phyloP scores from a whole-genome alignment of 1,140 invertebrate species.

The Drosophila ogumai region DNA sequence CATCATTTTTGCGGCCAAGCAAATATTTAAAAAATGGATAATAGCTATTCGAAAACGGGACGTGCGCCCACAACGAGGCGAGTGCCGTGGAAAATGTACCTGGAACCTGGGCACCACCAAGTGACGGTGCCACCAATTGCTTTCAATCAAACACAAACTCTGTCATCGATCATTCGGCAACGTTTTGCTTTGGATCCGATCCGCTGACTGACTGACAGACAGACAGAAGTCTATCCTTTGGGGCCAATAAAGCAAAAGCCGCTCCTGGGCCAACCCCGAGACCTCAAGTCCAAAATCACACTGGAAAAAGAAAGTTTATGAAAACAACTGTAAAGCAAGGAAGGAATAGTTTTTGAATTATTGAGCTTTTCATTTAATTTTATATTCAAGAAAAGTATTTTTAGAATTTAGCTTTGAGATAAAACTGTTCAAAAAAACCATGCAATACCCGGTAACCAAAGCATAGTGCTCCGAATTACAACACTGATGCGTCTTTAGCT shows the following conservation, averaged over 20 bases:
- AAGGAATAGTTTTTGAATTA: neutral
- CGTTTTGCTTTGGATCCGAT: conserved; percentile 33
- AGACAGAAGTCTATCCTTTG: conserved; percentile 67
- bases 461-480: neutral
- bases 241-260: conserved; percentile 75
- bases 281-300: conserved; percentile 2
- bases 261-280: conserved; percentile 54
- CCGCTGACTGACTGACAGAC: conserved; percentile 38
- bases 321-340: too few species aligned
- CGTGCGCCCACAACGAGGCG: conserved; percentile 59
- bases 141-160: conserved; percentile 83
- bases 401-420: neutral
- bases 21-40: conserved; percentile 13
- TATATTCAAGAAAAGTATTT: neutral
- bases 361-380: neutral
- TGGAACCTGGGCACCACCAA: conserved; percentile 46
- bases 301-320: neutral
- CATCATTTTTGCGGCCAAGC: conserved; percentile 56
- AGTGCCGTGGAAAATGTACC: neutral
- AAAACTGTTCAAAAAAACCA: too few species aligned
- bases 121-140: conserved; percentile 82
- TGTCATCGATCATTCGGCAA: conserved; percentile 79
- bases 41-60: conserved; percentile 1
- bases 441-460: neutral
- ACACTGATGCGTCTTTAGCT: neutral